A percentile compares a stretch with the other conserved stretches of the same genome.
These are phyloP conservation scores for Loxodonta africana DNA, from an alignment of 2,113 vertebrate species.

Conservation along the genomic window DNA sequence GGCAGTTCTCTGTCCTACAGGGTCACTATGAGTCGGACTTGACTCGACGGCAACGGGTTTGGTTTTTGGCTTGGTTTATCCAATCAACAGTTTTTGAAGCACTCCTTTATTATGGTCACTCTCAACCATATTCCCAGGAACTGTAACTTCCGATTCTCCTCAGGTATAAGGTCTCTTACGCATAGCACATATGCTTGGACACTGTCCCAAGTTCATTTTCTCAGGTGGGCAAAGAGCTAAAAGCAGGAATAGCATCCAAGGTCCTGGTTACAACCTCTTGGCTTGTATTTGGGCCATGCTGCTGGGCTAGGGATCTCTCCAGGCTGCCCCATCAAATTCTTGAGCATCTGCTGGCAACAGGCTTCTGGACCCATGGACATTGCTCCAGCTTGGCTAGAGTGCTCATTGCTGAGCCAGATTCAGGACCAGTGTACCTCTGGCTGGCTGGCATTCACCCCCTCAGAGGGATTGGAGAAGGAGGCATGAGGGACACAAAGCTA, in stretches of 20 bases:
- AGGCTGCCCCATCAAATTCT: not conserved
- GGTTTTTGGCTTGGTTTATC: not conserved
- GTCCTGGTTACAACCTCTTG: not conserved
- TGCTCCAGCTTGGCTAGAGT: not conserved
- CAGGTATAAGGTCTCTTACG: not conserved
- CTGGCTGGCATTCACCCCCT: not conserved
- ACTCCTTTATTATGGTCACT: not conserved
- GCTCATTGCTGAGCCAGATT: not conserved
- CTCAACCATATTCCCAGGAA: not conserved
- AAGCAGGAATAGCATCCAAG: not conserved
- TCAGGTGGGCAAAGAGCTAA: not conserved
- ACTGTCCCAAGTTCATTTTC: not conserved
- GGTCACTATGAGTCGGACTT: too few relatives aligned
- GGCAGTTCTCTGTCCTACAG: too few relatives aligned
- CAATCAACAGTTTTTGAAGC: not conserved
- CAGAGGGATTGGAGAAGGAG: not conserved
- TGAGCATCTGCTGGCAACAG: not conserved
- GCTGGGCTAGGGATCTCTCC: not conserved
- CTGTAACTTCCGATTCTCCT: not conserved
- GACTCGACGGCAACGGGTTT: too few relatives aligned
- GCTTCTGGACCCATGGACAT: conserved; percentile 40
- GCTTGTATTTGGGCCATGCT: not conserved
- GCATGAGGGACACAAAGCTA: not conserved
- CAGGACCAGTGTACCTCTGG: fast-evolving
- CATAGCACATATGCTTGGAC: not conserved